A percentile compares a stretch with the other conserved stretches of the same genome.
phyloP scores from a whole-genome alignment of 2,888 invertebrate species.

The Barypeithes pellucidus region DNA sequence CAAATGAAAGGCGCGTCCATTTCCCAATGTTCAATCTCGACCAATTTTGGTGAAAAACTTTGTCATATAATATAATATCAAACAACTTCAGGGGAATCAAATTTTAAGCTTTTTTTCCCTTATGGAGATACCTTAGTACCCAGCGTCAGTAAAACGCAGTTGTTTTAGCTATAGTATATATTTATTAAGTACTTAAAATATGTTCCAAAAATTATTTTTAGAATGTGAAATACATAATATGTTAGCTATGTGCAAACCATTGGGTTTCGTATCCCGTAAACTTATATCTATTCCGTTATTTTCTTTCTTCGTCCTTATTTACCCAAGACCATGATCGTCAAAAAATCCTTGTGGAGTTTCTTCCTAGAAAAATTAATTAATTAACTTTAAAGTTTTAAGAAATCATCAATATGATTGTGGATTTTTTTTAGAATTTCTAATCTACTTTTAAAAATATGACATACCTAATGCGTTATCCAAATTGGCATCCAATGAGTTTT shows the following conservation, averaged over 20 bases:
- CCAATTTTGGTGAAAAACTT: too few species aligned
- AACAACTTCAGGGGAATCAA: too few species aligned
- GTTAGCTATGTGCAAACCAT: not conserved
- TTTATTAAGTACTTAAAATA: conserved; percentile 1
- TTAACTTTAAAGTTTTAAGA: conserved; percentile 7
- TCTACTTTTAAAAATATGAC: conserved; percentile 51
- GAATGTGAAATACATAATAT: not conserved
- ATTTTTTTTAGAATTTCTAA: conserved; percentile 56
- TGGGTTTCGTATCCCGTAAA: not conserved
- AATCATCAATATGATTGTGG: conserved; percentile 66
- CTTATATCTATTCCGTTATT: not conserved
- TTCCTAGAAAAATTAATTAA: conserved; percentile 82
- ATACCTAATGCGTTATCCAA: conserved; percentile 51
- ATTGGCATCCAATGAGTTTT: conserved; percentile 33
- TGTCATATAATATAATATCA: too few species aligned
- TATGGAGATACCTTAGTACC: too few species aligned
- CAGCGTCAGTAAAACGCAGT: not conserved
- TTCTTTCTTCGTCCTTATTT: conserved; percentile 65
- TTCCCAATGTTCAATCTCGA: too few species aligned
- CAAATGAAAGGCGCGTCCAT: too few species aligned
- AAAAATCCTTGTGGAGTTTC: conserved; percentile 99
- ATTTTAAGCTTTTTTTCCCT: too few species aligned
- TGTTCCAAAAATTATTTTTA: not conserved
- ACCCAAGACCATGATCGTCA: conserved; percentile 98
- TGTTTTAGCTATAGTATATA: not conserved